These are phyloP conservation scores for Cheilosia impressa DNA, from an alignment of 2,888 invertebrate genomes.

Conservation along the genomic window DNA sequence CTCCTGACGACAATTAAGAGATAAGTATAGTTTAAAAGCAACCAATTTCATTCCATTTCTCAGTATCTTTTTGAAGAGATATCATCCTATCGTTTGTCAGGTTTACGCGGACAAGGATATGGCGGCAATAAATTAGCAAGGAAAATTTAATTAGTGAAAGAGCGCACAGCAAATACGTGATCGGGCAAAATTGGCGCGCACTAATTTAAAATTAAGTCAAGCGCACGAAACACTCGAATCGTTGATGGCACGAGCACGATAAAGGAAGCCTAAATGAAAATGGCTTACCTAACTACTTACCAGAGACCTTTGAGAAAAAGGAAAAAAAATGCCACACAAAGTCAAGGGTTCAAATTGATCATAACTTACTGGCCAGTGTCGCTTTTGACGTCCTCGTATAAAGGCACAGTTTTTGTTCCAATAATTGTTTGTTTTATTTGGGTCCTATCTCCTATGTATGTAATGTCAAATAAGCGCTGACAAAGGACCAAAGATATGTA, in stretches of 20 bases:
- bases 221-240: conserved; percentile 42
- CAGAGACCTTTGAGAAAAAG: background rate
- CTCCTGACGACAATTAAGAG: conserved; percentile 45
- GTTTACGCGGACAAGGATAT: conserved; percentile 29
- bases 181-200: conserved; percentile 55
- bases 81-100: conserved; percentile 41
- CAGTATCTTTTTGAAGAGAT: conserved; percentile 57
- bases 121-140: conserved; percentile 65
- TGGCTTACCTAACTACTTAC: background rate
- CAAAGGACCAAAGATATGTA: conserved; percentile 23
- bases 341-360: conserved; percentile 47
- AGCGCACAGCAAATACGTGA: conserved; percentile 61
- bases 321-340: conserved; percentile 16
- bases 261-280: conserved; percentile 28
- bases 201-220: conserved; percentile 74
- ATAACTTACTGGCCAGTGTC: conserved; percentile 35
- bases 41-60: conserved; percentile 38
- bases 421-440: conserved; percentile 63
- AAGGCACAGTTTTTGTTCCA: conserved; percentile 34
- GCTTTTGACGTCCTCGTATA: background rate
- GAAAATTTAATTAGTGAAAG: conserved; percentile 71
- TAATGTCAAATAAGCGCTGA: conserved; percentile 63
- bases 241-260: conserved; percentile 13
- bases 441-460: conserved; percentile 29
- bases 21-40: conserved; percentile 13